Evolutionary conservation across 1,140 invertebrate genomes (phyloP).

Genomic region (Ceratosolen solmsi): DNA sequence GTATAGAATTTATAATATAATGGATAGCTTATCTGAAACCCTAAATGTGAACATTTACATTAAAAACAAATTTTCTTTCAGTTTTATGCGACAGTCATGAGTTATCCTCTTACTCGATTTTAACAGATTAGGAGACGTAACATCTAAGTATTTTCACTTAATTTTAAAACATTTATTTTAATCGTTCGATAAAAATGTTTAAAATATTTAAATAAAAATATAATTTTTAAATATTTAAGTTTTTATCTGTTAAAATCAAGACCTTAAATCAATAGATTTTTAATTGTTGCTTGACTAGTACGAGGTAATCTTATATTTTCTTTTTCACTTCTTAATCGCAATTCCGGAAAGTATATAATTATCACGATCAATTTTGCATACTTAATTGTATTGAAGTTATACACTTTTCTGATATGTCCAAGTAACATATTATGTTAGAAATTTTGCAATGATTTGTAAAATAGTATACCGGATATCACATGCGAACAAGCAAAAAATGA

Average conservation of each 20-base stretch:
- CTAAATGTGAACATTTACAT: conserved; percentile 28
- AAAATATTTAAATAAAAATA: conserved; percentile 39
- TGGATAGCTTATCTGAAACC: conserved; percentile 22
- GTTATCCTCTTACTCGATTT: conserved; percentile 21
- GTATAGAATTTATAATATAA: conserved; percentile 22
- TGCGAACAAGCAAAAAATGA: background rate
- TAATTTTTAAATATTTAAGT: conserved; percentile 9
- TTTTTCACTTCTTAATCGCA: conserved; percentile 13
- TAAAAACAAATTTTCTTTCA: conserved; percentile 32
- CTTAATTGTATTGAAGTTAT: conserved; percentile 13
- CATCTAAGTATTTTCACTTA: conserved; percentile 20
- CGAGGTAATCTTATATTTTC: conserved; percentile 42
- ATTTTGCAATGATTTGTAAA: conserved; percentile 15
- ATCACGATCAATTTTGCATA: conserved; percentile 16
- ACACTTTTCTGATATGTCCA: background rate
- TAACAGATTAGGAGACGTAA: conserved; percentile 42
- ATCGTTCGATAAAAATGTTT: too few species aligned
- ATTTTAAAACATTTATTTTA: conserved; percentile 30
- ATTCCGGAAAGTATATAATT: conserved; percentile 31
- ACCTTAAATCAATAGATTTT: conserved; percentile 42
- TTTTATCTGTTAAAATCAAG: conserved; percentile 46
- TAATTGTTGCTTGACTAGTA: conserved; percentile 45
- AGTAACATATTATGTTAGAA: background rate
- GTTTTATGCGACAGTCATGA: conserved; percentile 31
- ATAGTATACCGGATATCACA: conserved; percentile 3